Base-by-base conservation (phyloP, 2,888 invertebrate species). In the Meiosimyza decipiens region DNA sequence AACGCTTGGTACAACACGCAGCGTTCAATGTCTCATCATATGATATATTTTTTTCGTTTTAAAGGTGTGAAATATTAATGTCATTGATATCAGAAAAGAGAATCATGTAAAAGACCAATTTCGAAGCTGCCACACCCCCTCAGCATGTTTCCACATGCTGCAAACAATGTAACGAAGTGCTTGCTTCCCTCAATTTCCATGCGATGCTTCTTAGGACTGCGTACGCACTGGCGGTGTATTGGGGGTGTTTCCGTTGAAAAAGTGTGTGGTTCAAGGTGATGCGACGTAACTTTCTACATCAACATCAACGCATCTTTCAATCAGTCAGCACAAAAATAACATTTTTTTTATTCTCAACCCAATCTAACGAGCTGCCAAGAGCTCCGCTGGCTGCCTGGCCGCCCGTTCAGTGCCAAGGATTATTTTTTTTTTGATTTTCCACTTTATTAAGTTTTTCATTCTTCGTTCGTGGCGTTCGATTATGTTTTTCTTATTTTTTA, bases 261-360 rank as follows among this genome's bases (percentile, higher is more conserved):
- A 28, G 65, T 77, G 77, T 81, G 79, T 82, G 81, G 84, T 84
- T 83, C 83, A 83, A 84, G 84, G 83, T 83, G 78, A 84, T 79
- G 74, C 73, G 68, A 52, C 64, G 67, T 49, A 49, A 60, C 59
- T 50, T 60, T 33, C 50, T 22, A 12, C 50, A 77, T 74, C 77
- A 60, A 57, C 77, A 51, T 78, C 76, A 77, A 80, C 80, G 82
- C 83, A 83, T 82, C 82, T 82, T 80, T 83, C 81, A 82, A 82
- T 82, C 81, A 81, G 73, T 72, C 70, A 47, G 57, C 18, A 16
- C 18, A 18, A 40, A 63, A 63, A 40, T 11, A 40, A 12, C 9
- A n/a, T 47, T 22, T n/a, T 47, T 12, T 63, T 15, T 15, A 16
- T 49, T 63, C 9, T 47, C 47, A 47, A 63, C 47, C 40, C 40